A percentile compares a stretch with the other conserved stretches of the same genome.
These are phyloP conservation scores for Pseudachorutes palmiensis DNA, from an alignment of 1,140 invertebrate species.

Conservation along the genomic window DNA sequence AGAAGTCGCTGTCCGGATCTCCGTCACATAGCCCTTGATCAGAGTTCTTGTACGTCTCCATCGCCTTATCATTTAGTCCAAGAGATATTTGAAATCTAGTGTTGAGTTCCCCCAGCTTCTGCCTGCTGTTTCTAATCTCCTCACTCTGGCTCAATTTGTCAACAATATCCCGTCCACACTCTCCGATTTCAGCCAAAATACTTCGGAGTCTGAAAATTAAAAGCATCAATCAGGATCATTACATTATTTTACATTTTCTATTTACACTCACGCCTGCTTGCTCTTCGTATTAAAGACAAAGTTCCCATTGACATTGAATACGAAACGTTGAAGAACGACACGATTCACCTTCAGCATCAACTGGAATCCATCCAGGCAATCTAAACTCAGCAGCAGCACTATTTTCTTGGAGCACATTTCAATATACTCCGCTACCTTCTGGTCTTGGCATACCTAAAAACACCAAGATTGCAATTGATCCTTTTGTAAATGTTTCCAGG, in stretches of 20 bases:
- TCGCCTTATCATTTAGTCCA: background rate
- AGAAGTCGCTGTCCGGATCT: background rate
- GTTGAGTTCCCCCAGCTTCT: background rate
- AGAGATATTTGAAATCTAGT: constrained; percentile 2
- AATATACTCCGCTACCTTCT: background rate
- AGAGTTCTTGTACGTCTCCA: background rate
- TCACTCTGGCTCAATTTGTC: background rate
- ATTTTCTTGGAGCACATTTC: constrained; percentile 4
- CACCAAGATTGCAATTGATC: too few species aligned
- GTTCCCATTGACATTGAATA: background rate
- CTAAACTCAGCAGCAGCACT: background rate
- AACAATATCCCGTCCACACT: background rate
- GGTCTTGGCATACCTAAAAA: too few species aligned
- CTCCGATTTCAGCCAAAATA: background rate
- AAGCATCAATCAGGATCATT: background rate
- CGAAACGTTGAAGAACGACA: background rate
- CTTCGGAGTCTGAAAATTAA: background rate
- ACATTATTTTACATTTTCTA: background rate
- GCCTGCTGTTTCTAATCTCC: background rate
- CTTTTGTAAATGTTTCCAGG: too few species aligned
- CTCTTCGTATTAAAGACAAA: background rate
- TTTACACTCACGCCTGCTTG: background rate
- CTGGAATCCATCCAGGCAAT: constrained; percentile 1
- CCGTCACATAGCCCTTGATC: background rate
- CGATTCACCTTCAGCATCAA: background rate